These are phyloP conservation scores for Oscheius sp. DNA, from an alignment of 2,888 invertebrate species.

Conservation along the genomic window DNA sequence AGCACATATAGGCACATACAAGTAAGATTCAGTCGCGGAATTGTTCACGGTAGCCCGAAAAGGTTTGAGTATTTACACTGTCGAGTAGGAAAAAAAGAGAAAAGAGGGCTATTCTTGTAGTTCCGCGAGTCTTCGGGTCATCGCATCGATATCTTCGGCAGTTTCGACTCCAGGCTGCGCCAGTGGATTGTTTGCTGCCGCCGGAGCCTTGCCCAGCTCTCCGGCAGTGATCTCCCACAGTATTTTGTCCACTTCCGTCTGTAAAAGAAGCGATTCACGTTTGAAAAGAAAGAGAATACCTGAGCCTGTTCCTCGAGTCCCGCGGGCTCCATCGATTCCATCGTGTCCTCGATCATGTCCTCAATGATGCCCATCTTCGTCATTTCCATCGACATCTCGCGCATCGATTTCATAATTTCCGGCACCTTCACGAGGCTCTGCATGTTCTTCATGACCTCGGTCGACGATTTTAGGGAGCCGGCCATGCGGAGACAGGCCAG, in stretches of 20 bases:
- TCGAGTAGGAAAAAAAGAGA: not conserved
- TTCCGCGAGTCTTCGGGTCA: conserved; percentile 56
- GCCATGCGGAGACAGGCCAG: conserved; percentile 84
- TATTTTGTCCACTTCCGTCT: conserved; percentile 71
- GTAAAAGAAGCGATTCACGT: conserved; percentile 29
- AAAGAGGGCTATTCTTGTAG: conserved; percentile 47
- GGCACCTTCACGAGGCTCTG: conserved; percentile 85
- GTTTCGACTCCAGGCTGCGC: conserved; percentile 30
- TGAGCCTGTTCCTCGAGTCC: conserved; percentile 96
- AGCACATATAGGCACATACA: not conserved
- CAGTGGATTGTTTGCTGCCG: conserved; percentile 59
- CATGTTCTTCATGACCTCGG: conserved; percentile 99
- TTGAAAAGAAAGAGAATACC: conserved; percentile 73
- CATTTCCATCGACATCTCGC: conserved; percentile 98
- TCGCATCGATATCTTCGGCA: conserved; percentile 50
- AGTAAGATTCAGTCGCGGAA: not conserved
- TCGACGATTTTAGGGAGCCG: conserved; percentile 85
- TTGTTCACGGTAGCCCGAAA: not conserved
- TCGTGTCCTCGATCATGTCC: conserved; percentile 97
- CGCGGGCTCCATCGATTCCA: conserved; percentile 86
- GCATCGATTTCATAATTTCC: conserved; percentile 94
- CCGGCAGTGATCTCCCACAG: conserved; percentile 71
- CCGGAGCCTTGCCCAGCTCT: conserved; percentile 69
- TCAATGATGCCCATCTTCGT: conserved; percentile 95
- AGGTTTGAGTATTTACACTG: not conserved